Conservation (phyloP, 2,888 invertebrate genomes). For the Mesorhabditis belari region DNA sequence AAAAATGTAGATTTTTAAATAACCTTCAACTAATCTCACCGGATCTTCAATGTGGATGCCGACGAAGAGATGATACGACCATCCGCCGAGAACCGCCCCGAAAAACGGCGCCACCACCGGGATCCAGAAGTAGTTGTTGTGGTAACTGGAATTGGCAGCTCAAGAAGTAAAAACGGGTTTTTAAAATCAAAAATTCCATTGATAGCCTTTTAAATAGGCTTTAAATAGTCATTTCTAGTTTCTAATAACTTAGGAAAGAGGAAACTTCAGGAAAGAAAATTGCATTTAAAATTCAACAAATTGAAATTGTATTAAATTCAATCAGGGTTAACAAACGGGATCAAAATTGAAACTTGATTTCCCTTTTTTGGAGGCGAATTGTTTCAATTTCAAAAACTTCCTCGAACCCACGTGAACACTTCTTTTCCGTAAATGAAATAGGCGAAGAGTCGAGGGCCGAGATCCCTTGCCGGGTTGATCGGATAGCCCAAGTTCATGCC, state of each 20-base stretch:
- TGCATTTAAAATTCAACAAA: no score
- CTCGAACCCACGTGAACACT: conserved; percentile 22
- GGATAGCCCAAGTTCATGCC: conserved; percentile 44
- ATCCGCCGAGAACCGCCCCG: conserved; percentile 27
- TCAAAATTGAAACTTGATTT: background rate
- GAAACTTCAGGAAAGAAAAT: no score
- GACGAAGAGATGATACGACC: conserved; percentile 34
- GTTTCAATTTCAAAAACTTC: background rate
- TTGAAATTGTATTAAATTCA: background rate
- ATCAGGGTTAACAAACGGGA: background rate
- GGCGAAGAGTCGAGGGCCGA: conserved; percentile 47
- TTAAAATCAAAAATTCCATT: no score
- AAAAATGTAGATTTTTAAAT: no score
- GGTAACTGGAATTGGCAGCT: conserved; percentile 11
- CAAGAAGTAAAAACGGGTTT: no score
- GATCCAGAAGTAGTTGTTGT: conserved; percentile 37
- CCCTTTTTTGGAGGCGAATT: background rate
- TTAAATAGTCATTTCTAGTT: no score
- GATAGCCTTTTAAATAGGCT: no score
- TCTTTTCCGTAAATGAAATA: conserved; percentile 40
- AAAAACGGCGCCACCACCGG: conserved; percentile 33
- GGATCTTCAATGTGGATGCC: conserved; percentile 34
- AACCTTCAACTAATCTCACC: no score
- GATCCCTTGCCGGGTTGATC: conserved; percentile 49
- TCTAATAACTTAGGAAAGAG: no score